Conservation (phyloP, 2,113 vertebrate genomes). For the Strix aluco region DNA sequence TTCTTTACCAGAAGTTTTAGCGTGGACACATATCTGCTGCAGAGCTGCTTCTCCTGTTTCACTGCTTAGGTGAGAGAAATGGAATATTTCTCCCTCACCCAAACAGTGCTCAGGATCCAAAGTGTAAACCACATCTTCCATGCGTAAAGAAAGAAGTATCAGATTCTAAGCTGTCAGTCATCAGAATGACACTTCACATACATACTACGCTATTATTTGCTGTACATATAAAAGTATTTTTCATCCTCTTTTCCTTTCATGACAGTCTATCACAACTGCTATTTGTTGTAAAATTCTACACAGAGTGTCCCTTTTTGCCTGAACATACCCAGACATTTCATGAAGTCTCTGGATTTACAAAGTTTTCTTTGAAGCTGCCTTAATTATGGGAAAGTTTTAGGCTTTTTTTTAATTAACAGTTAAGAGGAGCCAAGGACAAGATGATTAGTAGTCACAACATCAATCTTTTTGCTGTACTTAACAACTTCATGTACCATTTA, state of each 20-base stretch:
- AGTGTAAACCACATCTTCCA: not conserved
- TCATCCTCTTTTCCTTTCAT: not conserved
- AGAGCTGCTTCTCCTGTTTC: not conserved
- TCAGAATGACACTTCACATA: not conserved
- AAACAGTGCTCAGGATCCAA: not conserved
- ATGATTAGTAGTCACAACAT: not conserved
- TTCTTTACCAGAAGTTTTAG: not conserved
- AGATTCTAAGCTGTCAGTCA: not conserved
- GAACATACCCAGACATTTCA: not conserved
- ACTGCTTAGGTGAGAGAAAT: not conserved
- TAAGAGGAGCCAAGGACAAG: conserved; percentile 2
- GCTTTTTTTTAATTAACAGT: not conserved
- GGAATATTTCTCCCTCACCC: not conserved
- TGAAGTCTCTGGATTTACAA: not conserved
- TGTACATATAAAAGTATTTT: not conserved
- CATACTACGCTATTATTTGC: not conserved
- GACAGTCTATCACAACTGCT: not conserved
- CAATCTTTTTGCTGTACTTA: not conserved
- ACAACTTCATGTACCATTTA: not conserved
- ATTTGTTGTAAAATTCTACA: not conserved
- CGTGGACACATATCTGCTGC: not conserved
- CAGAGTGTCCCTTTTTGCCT: not conserved
- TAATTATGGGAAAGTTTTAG: not conserved
- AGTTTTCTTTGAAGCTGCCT: not conserved
- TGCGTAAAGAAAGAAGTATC: not conserved